Percentiles rank a stretch among this genome's conserved stretches.
These are phyloP conservation scores for Spisula solida DNA, from an alignment of 2,888 invertebrate species.

Conservation along the genomic window DNA sequence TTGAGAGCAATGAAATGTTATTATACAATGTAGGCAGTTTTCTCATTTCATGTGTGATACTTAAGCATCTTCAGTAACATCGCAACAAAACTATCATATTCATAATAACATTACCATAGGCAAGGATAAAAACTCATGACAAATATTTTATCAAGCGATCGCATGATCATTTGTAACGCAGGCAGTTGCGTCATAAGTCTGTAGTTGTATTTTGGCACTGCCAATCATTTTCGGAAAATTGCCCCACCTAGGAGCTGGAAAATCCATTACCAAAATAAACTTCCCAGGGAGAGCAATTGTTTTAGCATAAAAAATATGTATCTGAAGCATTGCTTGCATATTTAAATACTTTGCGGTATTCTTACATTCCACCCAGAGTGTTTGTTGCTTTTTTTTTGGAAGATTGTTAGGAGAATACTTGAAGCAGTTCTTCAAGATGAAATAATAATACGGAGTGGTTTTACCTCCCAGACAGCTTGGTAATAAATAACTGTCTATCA, in stretches of 20 bases:
- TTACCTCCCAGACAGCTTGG: slow-evolving; percentile 7
- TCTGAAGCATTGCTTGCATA: slow-evolving; percentile 49
- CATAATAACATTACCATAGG: background rate
- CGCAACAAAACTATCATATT: background rate
- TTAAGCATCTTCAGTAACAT: background rate
- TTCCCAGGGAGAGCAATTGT: slow-evolving; percentile 45
- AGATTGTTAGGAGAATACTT: slow-evolving; percentile 13
- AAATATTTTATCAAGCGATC: slow-evolving; percentile 27
- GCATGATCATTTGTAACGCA: slow-evolving; percentile 32
- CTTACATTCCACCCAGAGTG: slow-evolving; percentile 18
- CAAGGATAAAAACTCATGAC: slow-evolving; percentile 27
- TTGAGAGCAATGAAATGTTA: background rate
- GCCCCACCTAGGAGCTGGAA: slow-evolving; percentile 60
- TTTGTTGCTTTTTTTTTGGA: slow-evolving; percentile 7
- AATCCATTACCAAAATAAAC: slow-evolving; percentile 48
- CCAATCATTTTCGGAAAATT: slow-evolving; percentile 55
- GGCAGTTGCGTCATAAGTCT: slow-evolving; percentile 40
- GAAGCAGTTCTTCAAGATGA: slow-evolving; percentile 11
- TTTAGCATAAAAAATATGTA: slow-evolving; percentile 31
- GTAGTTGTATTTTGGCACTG: slow-evolving; percentile 50
- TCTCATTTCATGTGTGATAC: background rate
- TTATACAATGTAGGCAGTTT: background rate
- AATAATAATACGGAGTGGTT: slow-evolving; percentile 16
- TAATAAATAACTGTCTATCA: background rate
- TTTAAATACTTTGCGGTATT: slow-evolving; percentile 38